Evolutionary conservation across 2,888 invertebrate genomes (phyloP).

Genomic region (Euphydryas editha): DNA sequence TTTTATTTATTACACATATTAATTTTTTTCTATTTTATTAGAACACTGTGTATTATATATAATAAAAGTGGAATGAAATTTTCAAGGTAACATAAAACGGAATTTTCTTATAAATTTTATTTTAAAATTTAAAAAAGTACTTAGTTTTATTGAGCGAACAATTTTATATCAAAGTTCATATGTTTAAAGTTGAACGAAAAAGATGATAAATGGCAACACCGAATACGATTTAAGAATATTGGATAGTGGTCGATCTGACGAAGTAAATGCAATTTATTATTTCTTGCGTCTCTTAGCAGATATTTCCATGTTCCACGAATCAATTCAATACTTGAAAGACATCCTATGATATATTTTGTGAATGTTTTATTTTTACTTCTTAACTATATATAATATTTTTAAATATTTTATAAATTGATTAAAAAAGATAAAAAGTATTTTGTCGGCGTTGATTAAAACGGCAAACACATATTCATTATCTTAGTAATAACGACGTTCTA

Average conservation of each 20-base stretch:
- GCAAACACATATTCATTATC: constrained; percentile 45
- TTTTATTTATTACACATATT: neutral
- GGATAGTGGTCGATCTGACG: constrained; percentile 38
- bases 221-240: constrained; percentile 43
- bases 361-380: neutral
- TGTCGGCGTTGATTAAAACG: constrained; percentile 46
- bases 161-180: constrained; percentile 24
- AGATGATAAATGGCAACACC: constrained; percentile 38
- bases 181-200: constrained; percentile 30
- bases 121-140: neutral
- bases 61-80: neutral
- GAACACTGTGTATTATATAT: too few species aligned
- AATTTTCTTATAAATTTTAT: neutral
- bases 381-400: neutral
- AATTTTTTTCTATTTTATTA: neutral
- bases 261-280: constrained; percentile 43
- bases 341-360: constrained; percentile 2
- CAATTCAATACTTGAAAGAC: constrained; percentile 24
- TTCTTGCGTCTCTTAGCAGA: constrained; percentile 39
- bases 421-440: constrained; percentile 40
- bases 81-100: neutral
- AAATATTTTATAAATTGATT: too few species aligned
- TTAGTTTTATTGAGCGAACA: constrained; percentile 8
- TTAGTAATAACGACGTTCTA: constrained; percentile 10
- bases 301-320: constrained; percentile 38